Evolutionary conservation across 2,888 invertebrate species (phyloP).

Genomic region (Mythimna impura): DNA sequence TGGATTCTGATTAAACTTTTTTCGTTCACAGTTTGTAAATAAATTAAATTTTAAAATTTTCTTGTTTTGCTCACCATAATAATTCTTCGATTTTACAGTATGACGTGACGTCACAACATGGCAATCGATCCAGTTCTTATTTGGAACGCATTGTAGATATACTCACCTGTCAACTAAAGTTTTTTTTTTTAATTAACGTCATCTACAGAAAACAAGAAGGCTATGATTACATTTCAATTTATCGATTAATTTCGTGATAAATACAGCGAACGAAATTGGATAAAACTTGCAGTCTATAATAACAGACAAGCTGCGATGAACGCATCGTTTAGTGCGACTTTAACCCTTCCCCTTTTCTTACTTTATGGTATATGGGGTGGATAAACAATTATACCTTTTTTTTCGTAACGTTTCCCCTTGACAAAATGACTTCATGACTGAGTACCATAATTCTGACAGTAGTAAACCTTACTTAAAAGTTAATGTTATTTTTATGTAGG

Average conservation of each 20-base stretch:
- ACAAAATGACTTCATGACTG: constrained; percentile 18
- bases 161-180: not conserved
- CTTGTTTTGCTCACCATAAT: too few species aligned
- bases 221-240: not conserved
- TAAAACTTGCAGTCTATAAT: constrained; percentile 1
- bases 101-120: too few species aligned
- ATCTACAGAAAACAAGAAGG: not conserved
- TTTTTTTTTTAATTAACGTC: too few species aligned
- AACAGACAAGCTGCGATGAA: constrained; percentile 8
- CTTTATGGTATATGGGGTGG: constrained; percentile 30
- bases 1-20: too few species aligned
- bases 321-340: constrained; percentile 25
- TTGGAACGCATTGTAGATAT: not conserved
- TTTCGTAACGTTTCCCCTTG: constrained; percentile 23
- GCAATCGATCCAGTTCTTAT: too few species aligned
- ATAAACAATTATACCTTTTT: constrained; percentile 34
- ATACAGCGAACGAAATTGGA: not conserved
- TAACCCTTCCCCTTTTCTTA: constrained; percentile 26
- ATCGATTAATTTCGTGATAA: not conserved
- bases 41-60: too few species aligned
- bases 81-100: too few species aligned
- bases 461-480: not conserved
- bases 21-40: too few species aligned
- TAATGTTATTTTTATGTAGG: too few species aligned
- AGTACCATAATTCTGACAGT: not conserved